Evolutionary conservation across 1,140 invertebrate species (phyloP).

Genomic region (Drosophila saltans): DNA sequence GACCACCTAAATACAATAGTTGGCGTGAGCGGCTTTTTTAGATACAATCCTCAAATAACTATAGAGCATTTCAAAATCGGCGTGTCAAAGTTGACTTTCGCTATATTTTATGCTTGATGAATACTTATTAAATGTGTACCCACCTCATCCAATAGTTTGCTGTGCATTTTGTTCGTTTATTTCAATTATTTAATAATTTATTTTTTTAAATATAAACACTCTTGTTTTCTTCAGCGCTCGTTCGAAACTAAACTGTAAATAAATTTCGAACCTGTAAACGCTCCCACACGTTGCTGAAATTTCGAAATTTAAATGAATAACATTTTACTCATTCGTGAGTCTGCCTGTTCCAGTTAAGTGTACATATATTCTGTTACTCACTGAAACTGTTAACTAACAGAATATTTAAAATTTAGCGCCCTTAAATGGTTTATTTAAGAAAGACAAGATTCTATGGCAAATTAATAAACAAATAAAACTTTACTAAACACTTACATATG

Average conservation of each 20-base stretch:
- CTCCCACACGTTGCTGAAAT: conserved; percentile 3
- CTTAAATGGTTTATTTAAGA: too few relatives aligned
- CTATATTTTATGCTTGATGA: neutral
- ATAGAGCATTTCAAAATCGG: conserved; percentile 5
- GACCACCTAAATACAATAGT: too few relatives aligned
- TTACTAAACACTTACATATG: too few relatives aligned
- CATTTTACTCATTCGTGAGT: neutral
- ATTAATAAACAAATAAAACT: too few relatives aligned
- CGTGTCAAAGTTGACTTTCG: conserved; percentile 6
- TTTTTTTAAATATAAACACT: conserved; percentile 4
- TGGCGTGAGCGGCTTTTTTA: too few relatives aligned
- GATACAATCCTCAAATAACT: too few relatives aligned
- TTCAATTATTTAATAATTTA: conserved; percentile 41
- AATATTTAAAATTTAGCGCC: neutral
- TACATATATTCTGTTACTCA: too few relatives aligned
- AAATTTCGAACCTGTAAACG: conserved; percentile 5
- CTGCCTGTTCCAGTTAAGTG: neutral
- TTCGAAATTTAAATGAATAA: neutral
- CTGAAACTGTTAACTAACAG: neutral
- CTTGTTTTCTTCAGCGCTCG: conserved; percentile 27
- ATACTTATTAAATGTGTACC: conserved; percentile 23
- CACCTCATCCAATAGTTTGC: conserved; percentile 80
- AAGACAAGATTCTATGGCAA: too few relatives aligned
- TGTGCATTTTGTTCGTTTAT: conserved; percentile 67
- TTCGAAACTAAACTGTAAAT: conserved; percentile 14